These are phyloP conservation scores for Chloropsis hardwickii DNA, from an alignment of 2,113 vertebrate species.

Conservation along the genomic window DNA sequence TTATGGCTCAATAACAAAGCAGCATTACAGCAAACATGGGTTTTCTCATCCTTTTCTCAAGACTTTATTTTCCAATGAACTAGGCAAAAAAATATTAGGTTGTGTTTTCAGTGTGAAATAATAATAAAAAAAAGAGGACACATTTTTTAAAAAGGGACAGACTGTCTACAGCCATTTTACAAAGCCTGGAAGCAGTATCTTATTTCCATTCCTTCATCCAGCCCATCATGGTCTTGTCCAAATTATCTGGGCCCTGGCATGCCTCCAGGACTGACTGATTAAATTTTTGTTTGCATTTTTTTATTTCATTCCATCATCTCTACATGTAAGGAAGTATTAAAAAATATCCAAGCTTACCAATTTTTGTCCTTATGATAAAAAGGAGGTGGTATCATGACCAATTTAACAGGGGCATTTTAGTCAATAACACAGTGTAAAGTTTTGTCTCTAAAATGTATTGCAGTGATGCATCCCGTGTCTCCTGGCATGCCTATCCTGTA, in stretches of 20 bases:
- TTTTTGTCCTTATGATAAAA: not conserved
- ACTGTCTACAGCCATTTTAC: not conserved
- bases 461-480: not conserved
- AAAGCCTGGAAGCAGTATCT: not conserved
- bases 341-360: not conserved
- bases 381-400: not conserved
- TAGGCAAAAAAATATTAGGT: not conserved
- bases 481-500: not conserved
- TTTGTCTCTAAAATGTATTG: not conserved
- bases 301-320: not conserved
- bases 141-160: not conserved
- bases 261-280: slow-evolving; percentile 32
- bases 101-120: not conserved
- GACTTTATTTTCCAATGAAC: not conserved
- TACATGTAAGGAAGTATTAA: not conserved
- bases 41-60: not conserved
- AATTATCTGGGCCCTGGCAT: slow-evolving; percentile 29
- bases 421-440: not conserved
- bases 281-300: slow-evolving; percentile 34
- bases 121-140: not conserved
- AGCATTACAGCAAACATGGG: not conserved
- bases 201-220: not conserved
- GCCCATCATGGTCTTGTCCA: not conserved
- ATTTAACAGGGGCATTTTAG: not conserved
- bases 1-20: not conserved